Evolutionary conservation across 2,113 vertebrate genomes (phyloP), one percentile per base, ranked within the genome.

Genomic region (Vulpes vulpes): DNA sequence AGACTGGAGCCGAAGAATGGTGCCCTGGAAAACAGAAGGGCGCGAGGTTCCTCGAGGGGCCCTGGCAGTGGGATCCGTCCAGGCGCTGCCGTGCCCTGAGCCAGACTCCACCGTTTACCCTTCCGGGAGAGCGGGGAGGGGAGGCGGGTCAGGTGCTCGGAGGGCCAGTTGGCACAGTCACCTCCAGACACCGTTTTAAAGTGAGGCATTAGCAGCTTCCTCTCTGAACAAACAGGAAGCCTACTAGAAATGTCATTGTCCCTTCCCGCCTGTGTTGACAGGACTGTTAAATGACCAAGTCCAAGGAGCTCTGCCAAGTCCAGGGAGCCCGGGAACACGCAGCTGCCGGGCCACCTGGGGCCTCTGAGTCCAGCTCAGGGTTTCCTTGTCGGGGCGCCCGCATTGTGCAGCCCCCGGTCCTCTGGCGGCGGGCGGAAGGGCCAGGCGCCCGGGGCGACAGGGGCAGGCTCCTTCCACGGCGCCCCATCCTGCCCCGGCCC

Each of bases 1-100:
- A 82, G 95, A 60, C 25, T 55, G 91, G 64, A 62, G 53, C 73
- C 94, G 97, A 98, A 98, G 92, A 96, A 98, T 96, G 96, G 94
- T 55, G 12, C 81, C 57, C 89, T 38, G 43, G 78, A 89, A 85
- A 96, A 64, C 55, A 95, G 93, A 51, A 55, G 94, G 78, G 96
- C 93, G 90, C 11, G 59, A 89, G 62, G 32, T 94, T 51, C 27
- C 35, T 74, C 92, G 51, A 81, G 97, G 91, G 76, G 65, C 1
- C 23, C 86, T 96, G 95, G 32, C 97, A 82, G 27, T 95, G 88
- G 30, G 4, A 93, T 35, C 35, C 2, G 55, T 20, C 91, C 49
- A 96, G 65, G 3, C 43, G 74, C 55, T 96, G 76, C 90, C 84
- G 79, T 94, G 55, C 11, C 92, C 86, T 93, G 23, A 97, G 96